These are phyloP conservation scores for roundworm (Caenorhabditis elegans) DNA, from an alignment of 1,140 invertebrate species.

Conservation along the genomic window DNA sequence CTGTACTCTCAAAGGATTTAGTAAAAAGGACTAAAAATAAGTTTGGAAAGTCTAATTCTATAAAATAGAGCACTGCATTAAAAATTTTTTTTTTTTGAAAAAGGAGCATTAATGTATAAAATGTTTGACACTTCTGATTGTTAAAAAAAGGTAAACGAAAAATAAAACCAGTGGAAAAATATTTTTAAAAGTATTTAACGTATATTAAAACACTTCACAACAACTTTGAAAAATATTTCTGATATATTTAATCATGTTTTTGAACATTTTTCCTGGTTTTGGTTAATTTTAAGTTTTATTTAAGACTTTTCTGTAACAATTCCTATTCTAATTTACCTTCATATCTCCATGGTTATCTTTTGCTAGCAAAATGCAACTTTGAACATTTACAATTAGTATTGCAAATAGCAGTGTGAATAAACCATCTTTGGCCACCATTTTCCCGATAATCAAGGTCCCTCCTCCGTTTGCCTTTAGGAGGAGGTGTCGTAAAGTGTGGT, in stretches of 20 bases:
- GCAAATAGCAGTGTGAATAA: not conserved
- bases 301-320: not conserved
- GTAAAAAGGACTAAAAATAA: no score
- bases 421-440: not conserved
- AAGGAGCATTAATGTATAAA: no score
- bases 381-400: not conserved
- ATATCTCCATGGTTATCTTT: not conserved
- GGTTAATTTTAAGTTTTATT: no score
- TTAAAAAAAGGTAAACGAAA: no score
- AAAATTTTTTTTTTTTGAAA: no score
- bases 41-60: no score
- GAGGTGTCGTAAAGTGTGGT: not conserved
- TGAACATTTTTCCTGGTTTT: not conserved
- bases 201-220: no score
- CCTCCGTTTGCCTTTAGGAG: not conserved
- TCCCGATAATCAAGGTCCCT: not conserved
- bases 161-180: no score
- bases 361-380: not conserved
- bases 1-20: no score
- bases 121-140: no score
- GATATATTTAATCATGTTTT: not conserved
- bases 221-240: not conserved
- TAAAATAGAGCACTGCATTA: no score
- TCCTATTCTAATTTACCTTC: not conserved
- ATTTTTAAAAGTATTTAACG: no score